Percentiles rank a stretch among this genome's conserved stretches.
Evolutionary conservation across 2,113 vertebrate species (phyloP).

Genomic region (Anser brachyrhynchus): DNA sequence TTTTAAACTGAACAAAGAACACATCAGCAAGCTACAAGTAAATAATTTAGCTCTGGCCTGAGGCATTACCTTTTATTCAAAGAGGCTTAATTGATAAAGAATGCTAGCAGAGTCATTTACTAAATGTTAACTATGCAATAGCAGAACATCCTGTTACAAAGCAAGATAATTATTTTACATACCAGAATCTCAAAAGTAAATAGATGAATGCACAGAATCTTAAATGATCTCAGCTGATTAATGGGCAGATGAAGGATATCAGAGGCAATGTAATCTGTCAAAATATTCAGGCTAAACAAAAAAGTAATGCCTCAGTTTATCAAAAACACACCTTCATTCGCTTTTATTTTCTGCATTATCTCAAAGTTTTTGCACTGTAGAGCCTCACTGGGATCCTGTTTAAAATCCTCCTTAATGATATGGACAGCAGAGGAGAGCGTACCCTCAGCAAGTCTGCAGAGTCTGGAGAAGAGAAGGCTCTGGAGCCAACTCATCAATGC

Average conservation of each 20-base stretch:
- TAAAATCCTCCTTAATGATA: not conserved
- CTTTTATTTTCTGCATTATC: slow-evolving; percentile 26
- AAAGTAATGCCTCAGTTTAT: not conserved
- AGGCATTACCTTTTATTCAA: slow-evolving; percentile 64
- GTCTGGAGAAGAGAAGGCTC: not conserved
- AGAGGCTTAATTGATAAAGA: slow-evolving; percentile 61
- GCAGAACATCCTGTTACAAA: slow-evolving; percentile 57
- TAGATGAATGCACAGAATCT: slow-evolving; percentile 14
- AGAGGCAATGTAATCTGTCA: not conserved
- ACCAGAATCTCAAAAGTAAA: slow-evolving; percentile 56
- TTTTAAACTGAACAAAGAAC: slow-evolving; percentile 58
- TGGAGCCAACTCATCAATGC: not conserved
- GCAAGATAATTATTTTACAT: slow-evolving; percentile 66
- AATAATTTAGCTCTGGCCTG: slow-evolving; percentile 61
- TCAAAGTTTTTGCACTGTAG: not conserved
- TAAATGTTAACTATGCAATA: slow-evolving; percentile 58
- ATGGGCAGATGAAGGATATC: slow-evolving; percentile 25
- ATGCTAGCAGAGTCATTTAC: slow-evolving; percentile 44
- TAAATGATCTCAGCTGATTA: slow-evolving; percentile 51
- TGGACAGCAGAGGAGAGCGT: not conserved
- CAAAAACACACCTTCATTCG: not conserved
- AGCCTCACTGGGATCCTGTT: not conserved
- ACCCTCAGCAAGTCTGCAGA: not conserved
- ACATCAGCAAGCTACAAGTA: slow-evolving; percentile 47
- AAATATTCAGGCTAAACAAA: not conserved